Conservation (phyloP, 1,140 invertebrate species). For the Temnothorax nylanderi region DNA sequence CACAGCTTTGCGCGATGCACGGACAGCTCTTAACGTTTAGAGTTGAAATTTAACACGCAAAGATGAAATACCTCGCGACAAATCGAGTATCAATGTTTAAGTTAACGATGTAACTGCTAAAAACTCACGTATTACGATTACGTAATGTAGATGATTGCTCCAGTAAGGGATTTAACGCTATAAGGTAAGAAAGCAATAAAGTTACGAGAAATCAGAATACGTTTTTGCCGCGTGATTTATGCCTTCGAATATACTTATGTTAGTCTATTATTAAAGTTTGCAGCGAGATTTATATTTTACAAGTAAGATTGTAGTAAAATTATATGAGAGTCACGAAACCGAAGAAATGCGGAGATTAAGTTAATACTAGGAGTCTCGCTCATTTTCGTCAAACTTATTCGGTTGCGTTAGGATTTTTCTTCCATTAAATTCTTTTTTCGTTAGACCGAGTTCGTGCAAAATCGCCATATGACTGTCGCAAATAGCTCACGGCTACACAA, state of each 20-base stretch:
- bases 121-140: neutral
- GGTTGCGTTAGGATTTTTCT: conserved; percentile 14
- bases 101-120: neutral
- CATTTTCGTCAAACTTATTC: conserved; percentile 39
- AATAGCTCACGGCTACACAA: neutral
- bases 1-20: neutral
- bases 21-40: neutral
- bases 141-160: neutral
- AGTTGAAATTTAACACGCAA: neutral
- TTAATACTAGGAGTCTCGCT: neutral
- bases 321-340: conserved; percentile 35
- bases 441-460: conserved; percentile 20
- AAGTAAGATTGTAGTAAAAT: conserved; percentile 39
- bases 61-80: neutral
- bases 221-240: conserved; percentile 22
- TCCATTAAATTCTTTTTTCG: conserved; percentile 19
- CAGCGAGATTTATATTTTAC: conserved; percentile 14
- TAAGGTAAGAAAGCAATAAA: neutral
- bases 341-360: neutral
- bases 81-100: neutral
- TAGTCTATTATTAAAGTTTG: conserved; percentile 26
- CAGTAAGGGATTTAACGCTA: neutral
- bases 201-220: conserved; percentile 3
- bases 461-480: conserved; percentile 2
- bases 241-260: neutral